A percentile compares a stretch with the other conserved stretches of the same genome.
These are phyloP conservation scores for Vesta saturnalis DNA, from an alignment of 2,888 invertebrate species.

Conservation along the genomic window DNA sequence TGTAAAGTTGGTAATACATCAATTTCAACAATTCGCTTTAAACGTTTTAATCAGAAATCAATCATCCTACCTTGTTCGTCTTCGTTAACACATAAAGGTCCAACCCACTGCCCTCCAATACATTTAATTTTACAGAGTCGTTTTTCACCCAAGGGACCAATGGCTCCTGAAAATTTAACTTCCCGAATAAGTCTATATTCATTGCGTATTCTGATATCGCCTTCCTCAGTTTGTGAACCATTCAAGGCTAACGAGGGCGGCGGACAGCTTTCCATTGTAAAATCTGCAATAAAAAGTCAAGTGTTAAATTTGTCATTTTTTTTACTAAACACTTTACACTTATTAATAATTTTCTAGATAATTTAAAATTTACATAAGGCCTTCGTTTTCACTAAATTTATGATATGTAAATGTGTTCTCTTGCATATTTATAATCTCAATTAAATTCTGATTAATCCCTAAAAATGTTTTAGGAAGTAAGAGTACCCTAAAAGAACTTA, in stretches of 20 bases:
- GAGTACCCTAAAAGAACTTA: too few relatives aligned
- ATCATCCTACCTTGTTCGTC: constrained; percentile 28
- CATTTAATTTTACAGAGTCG: constrained; percentile 86
- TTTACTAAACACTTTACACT: neutral
- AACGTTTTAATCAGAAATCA: neutral
- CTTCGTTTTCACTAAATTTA: neutral
- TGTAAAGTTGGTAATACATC: neutral
- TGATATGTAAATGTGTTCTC: constrained; percentile 4
- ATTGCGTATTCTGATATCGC: constrained; percentile 55
- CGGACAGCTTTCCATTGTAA: constrained; percentile 59
- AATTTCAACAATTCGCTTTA: neutral
- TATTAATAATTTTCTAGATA: constrained; percentile 4
- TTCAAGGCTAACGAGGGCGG: constrained; percentile 61
- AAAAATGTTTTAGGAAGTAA: neutral
- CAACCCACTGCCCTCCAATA: constrained; percentile 86
- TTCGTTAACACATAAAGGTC: constrained; percentile 71
- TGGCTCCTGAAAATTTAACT: constrained; percentile 80
- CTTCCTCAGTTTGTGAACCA: constrained; percentile 60
- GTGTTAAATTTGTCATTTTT: neutral
- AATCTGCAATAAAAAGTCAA: constrained; percentile 47
- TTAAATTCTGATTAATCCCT: constrained; percentile 4
- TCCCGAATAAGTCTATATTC: constrained; percentile 63
- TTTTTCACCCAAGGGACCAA: constrained; percentile 77
- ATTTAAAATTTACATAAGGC: constrained; percentile 15
- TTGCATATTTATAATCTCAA: constrained; percentile 8